These are phyloP conservation scores for Centrocercus urophasianus DNA, from an alignment of 2,113 vertebrate genomes.

Conservation along the genomic window DNA sequence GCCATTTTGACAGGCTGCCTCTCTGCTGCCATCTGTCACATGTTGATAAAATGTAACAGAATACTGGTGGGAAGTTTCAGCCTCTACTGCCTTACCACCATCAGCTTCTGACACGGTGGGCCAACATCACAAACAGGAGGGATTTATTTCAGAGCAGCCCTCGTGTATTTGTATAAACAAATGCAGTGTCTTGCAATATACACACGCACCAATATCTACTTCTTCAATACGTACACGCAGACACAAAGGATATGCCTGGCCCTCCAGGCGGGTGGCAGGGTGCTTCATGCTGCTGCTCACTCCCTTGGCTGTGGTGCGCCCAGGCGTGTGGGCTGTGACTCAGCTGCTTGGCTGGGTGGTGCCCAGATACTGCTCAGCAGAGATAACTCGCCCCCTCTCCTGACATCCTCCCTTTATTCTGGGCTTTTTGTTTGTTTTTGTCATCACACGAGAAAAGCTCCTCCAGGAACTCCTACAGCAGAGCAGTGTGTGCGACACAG, in stretches of 20 bases:
- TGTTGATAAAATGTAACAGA: too few relatives aligned
- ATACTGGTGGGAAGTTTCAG: too few relatives aligned
- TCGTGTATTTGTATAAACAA: background rate
- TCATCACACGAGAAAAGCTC: background rate
- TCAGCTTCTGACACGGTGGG: too few relatives aligned
- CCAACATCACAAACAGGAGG: too few relatives aligned
- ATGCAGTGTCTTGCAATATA: background rate
- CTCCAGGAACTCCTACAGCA: background rate
- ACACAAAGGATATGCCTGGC: background rate
- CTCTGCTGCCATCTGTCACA: too few relatives aligned
- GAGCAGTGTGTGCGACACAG: background rate
- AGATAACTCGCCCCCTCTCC: slow-evolving; percentile 39
- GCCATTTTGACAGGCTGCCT: too few relatives aligned
- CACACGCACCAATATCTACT: background rate
- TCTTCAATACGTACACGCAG: background rate
- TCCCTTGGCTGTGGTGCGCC: background rate
- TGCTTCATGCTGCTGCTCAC: rapidly evolving
- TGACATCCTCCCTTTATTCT: slow-evolving; percentile 64
- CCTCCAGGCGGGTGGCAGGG: rapidly evolving
- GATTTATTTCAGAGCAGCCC: too few relatives aligned
- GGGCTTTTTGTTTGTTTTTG: slow-evolving; percentile 54
- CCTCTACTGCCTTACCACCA: too few relatives aligned
- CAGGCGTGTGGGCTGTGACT: background rate
- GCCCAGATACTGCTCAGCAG: background rate
- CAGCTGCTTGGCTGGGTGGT: slow-evolving; percentile 63